Percentiles rank a stretch among this genome's conserved stretches.
Evolutionary conservation across 2,797 vertebrate genomes (phyloP).

Genomic region (Lacerta agilis): DNA sequence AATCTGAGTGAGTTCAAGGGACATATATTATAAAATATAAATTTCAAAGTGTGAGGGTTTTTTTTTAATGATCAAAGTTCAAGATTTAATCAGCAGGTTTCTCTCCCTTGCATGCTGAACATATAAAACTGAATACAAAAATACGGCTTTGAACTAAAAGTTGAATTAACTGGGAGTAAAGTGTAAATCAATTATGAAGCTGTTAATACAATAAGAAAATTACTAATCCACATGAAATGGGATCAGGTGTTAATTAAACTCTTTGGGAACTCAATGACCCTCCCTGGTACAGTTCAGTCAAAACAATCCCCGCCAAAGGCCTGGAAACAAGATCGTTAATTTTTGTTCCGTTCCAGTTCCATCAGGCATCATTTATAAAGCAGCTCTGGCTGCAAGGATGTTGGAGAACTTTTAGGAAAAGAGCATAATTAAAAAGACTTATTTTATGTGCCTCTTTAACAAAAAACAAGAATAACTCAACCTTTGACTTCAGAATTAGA

Average conservation of each 20-base stretch:
- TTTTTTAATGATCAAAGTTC: slow-evolving; percentile 63
- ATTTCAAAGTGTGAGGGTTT: slow-evolving; percentile 62
- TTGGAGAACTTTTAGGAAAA: slow-evolving; percentile 10
- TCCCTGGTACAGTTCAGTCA: slow-evolving; percentile 39
- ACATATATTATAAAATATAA: slow-evolving; percentile 52
- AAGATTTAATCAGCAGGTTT: slow-evolving; percentile 68
- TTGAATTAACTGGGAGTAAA: slow-evolving; percentile 69
- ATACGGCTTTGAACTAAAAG: slow-evolving; percentile 66
- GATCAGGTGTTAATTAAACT: slow-evolving; percentile 66
- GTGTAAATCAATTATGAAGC: slow-evolving; percentile 71
- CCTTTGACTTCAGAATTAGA: not conserved
- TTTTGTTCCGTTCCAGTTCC: slow-evolving; percentile 55
- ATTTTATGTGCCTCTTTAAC: not conserved
- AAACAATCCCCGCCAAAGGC: slow-evolving; percentile 38
- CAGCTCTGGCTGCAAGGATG: slow-evolving; percentile 19
- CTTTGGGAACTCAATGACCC: slow-evolving; percentile 46
- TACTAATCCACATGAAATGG: slow-evolving; percentile 61
- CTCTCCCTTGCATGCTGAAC: slow-evolving; percentile 22
- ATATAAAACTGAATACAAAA: slow-evolving; percentile 43
- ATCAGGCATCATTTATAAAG: slow-evolving; percentile 15
- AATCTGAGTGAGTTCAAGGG: slow-evolving; percentile 56
- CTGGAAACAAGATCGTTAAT: slow-evolving; percentile 42
- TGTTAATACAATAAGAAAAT: slow-evolving; percentile 68
- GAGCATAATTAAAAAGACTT: not conserved
- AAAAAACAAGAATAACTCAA: not conserved